These are phyloP conservation scores for Andrena trimmerana DNA, from an alignment of 2,888 invertebrate genomes.

Conservation along the genomic window DNA sequence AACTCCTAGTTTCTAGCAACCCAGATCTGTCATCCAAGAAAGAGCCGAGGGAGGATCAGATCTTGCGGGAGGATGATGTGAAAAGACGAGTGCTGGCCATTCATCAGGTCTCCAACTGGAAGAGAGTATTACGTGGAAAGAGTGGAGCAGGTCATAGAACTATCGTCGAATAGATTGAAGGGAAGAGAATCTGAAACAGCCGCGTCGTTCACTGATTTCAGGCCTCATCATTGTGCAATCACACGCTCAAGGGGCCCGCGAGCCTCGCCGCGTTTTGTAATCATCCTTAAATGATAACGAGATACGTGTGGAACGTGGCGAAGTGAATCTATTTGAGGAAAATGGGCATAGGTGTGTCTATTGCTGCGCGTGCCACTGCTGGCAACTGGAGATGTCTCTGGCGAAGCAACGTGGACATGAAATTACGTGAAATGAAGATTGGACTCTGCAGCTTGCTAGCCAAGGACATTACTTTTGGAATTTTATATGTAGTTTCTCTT, in stretches of 20 bases:
- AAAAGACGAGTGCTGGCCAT: constrained; percentile 68
- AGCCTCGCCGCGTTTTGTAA: constrained; percentile 73
- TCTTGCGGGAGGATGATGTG: constrained; percentile 47
- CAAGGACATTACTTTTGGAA: constrained; percentile 21
- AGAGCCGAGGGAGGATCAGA: constrained; percentile 71
- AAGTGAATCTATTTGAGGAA: constrained; percentile 47
- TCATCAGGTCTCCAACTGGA: constrained; percentile 73
- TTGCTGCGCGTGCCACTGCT: constrained; percentile 39
- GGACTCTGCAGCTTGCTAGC: not conserved
- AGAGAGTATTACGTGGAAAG: constrained; percentile 49
- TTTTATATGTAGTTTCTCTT: not conserved
- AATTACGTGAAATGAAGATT: constrained; percentile 38
- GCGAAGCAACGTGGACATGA: not conserved
- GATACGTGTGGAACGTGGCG: constrained; percentile 68
- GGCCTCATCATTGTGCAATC: constrained; percentile 79
- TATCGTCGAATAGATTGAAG: constrained; percentile 45
- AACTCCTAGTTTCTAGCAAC: constrained; percentile 74
- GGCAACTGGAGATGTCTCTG: constrained; percentile 42
- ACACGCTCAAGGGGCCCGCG: constrained; percentile 71
- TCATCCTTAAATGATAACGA: constrained; percentile 80
- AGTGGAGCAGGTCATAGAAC: constrained; percentile 51
- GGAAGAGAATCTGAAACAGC: constrained; percentile 45
- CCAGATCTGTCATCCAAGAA: constrained; percentile 80
- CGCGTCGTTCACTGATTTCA: constrained; percentile 74
- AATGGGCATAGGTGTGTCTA: constrained; percentile 46